Evolutionary conservation across 1,140 invertebrate genomes (phyloP), one percentile per base, ranked within the genome.

Genomic region (Drosophila littoralis): DNA sequence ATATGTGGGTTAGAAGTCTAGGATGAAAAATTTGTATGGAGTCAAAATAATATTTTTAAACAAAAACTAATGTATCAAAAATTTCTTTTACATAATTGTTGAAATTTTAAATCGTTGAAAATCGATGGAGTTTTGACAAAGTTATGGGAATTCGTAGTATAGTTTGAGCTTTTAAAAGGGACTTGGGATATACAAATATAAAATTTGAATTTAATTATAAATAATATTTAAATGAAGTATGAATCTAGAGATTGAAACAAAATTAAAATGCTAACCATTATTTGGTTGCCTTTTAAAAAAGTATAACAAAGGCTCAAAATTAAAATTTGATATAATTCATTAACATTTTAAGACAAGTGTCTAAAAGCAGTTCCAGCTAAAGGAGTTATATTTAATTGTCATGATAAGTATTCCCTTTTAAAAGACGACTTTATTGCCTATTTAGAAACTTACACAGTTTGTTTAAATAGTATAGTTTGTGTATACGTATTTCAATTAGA

Each of bases 381-480:
- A 28, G 4, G 22, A 28, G 1, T 17, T 17, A 17, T 1, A 28
- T 28, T 22, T 50, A 10, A 59, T n/a, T 38, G n/a, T 63, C 48
- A 38, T 12, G 22, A 13, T 59, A 59, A 59, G 5, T 65, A 61
- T 68, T 75, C 74, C 59, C 50, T 66, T 78, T 33, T 35, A 51
- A 85, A 67, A 61, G 70, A 86, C 75, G 45, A 71, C 55, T 85
- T 52, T 75, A 68, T 78, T 78, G 54, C 64, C 83, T 86, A 85
- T 81, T 42, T 68, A 67, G 74, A 88, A 65, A 74, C 76, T 68
- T 82, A 73, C 36, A 75, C 71, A 82, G 65, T 69, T 79, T 66
- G 17, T 50, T 52, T 33, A 33, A 10, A 54, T 48, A 43, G 15
- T 57, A 36, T 33, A 45, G 28, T 74, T 52, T 84, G 58, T 79